These are phyloP conservation scores for Hipposideros armiger DNA, from an alignment of 2,113 vertebrate species.

Conservation along the genomic window DNA sequence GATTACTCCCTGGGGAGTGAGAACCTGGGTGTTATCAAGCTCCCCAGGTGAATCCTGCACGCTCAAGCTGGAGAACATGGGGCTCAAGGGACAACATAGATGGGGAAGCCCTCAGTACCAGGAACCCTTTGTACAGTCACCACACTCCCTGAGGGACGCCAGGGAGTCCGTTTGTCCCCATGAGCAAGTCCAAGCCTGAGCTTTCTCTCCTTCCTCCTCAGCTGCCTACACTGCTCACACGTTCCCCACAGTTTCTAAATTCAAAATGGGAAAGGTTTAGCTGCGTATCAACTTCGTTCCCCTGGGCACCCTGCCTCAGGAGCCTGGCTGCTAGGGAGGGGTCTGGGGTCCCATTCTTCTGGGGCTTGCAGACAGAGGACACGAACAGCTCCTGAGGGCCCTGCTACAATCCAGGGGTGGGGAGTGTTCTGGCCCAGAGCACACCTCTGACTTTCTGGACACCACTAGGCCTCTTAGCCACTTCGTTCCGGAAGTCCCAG, in stretches of 20 bases:
- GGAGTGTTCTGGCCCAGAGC: neutral
- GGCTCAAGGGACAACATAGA: neutral
- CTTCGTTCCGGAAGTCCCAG: neutral
- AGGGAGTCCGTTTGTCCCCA: neutral
- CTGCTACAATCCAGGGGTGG: no score
- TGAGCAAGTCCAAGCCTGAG: neutral
- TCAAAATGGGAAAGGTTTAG: neutral
- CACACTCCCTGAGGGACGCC: neutral
- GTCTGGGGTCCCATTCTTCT: neutral
- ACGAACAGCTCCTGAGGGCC: rapidly evolving
- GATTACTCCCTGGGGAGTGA: neutral
- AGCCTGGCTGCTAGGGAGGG: neutral
- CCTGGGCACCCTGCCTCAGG: neutral
- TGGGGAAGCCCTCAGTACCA: neutral
- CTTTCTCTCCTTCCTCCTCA: neutral
- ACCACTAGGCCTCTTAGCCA: neutral
- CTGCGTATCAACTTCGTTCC: neutral
- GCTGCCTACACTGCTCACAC: slow-evolving; percentile 58
- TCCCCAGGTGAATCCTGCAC: rapidly evolving
- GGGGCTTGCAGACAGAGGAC: neutral
- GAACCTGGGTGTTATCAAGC: neutral
- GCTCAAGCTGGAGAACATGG: rapidly evolving
- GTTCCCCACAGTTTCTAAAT: slow-evolving; percentile 66
- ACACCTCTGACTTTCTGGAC: neutral
- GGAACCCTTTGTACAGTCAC: neutral